phyloP scores from a whole-genome alignment of 1,140 invertebrate species.

The Drosophila kikkawai region DNA sequence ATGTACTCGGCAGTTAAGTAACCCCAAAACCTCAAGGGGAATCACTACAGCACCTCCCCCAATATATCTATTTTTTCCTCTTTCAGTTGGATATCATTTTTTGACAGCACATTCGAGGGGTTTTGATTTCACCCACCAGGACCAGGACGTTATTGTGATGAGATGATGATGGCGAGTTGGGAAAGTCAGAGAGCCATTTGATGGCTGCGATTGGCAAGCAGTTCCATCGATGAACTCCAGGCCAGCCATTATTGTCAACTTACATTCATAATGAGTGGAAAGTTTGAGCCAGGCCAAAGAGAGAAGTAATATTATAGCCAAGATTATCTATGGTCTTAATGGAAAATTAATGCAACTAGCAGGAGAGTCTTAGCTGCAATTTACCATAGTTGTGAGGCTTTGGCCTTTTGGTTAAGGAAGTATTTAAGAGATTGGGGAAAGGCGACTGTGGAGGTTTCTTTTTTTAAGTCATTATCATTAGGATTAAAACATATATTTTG shows the following conservation, averaged over 20 bases:
- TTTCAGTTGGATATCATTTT: slow-evolving; percentile 36
- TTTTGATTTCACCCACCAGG: slow-evolving; percentile 30
- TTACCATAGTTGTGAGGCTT: not conserved
- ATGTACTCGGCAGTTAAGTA: slow-evolving; percentile 58
- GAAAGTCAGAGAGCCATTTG: slow-evolving; percentile 38
- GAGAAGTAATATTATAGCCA: slow-evolving; percentile 17
- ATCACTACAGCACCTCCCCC: not conserved
- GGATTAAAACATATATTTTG: not conserved
- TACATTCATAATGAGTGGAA: slow-evolving; percentile 76
- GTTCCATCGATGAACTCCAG: slow-evolving; percentile 56
- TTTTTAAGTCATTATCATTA: not conserved
- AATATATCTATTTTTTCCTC: not conserved
- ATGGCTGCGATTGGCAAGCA: slow-evolving; percentile 54
- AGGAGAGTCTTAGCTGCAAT: not conserved
- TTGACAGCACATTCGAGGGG: slow-evolving; percentile 26
- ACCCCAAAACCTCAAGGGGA: slow-evolving; percentile 11
- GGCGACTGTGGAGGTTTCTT: not conserved
- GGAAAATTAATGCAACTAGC: slow-evolving; percentile 34
- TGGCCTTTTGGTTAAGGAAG: not conserved
- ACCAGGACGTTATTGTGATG: slow-evolving; percentile 63
- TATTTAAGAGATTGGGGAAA: not conserved
- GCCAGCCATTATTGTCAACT: slow-evolving; percentile 47
- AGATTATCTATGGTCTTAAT: slow-evolving; percentile 27
- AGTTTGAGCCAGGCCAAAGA: slow-evolving; percentile 30
- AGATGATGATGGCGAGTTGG: slow-evolving; percentile 43